phyloP scores from a whole-genome alignment of 2,797 vertebrate genomes.

The Chromis chromis region DNA sequence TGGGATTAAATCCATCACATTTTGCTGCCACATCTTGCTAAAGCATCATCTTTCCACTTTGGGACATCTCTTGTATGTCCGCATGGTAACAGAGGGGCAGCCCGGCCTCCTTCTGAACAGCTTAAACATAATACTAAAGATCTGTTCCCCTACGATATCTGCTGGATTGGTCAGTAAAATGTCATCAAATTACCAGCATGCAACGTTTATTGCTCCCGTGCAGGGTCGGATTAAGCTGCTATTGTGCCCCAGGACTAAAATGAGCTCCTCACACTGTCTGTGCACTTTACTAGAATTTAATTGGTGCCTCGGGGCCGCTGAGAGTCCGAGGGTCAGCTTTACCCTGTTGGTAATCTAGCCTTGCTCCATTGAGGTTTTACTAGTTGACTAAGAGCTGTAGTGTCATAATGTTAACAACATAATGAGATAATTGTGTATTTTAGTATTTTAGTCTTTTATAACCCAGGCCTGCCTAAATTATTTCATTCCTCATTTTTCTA shows the following conservation, averaged over 20 bases:
- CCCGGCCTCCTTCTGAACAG: not conserved
- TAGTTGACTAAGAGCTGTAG: not conserved
- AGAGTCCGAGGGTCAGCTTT: not conserved
- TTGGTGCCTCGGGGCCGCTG: not conserved
- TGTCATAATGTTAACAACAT: not conserved
- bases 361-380: not conserved
- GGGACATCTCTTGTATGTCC: not conserved
- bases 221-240: not conserved
- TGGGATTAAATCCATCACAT: slow-evolving; percentile 35
- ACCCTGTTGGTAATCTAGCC: not conserved
- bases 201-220: not conserved
- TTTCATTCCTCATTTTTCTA: not conserved
- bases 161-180: not conserved
- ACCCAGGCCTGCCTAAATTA: not conserved
- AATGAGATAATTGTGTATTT: not conserved
- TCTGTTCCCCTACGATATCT: not conserved
- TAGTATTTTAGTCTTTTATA: not conserved
- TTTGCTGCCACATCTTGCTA: not conserved
- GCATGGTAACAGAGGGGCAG: not conserved
- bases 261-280: not conserved
- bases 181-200: not conserved
- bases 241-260: no score
- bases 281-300: not conserved
- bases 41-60: not conserved
- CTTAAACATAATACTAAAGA: not conserved